These are phyloP conservation scores for Heterotis niloticus DNA, from an alignment of 2,113 vertebrate genomes.

Conservation along the genomic window DNA sequence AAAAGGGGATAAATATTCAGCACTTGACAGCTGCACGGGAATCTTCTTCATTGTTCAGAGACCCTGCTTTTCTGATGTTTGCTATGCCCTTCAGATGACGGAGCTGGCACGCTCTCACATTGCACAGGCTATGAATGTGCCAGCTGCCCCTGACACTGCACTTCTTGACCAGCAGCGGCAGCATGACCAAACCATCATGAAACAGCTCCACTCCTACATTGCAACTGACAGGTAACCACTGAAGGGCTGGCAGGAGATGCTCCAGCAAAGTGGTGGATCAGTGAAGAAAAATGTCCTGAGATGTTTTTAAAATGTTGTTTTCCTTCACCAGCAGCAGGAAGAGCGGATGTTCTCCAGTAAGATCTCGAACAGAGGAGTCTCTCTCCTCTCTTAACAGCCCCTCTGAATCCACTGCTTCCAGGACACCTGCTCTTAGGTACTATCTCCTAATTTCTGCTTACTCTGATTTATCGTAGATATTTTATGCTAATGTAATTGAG, in stretches of 20 bases:
- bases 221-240: constrained; percentile 69
- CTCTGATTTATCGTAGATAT: not conserved
- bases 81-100: constrained; percentile 67
- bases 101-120: constrained; percentile 72
- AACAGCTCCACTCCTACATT: constrained; percentile 54
- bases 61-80: not conserved
- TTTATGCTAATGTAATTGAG: not conserved
- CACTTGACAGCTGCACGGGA: too few relatives aligned
- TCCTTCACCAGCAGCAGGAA: constrained; percentile 56
- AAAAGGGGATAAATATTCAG: too few relatives aligned
- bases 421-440: constrained; percentile 74
- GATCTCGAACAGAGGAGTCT: constrained; percentile 56
- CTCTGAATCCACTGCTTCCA: constrained; percentile 72
- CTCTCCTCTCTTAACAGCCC: constrained; percentile 65
- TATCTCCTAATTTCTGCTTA: not conserved
- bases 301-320: not conserved
- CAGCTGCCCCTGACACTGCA: constrained; percentile 50
- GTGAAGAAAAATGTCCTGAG: too few relatives aligned
- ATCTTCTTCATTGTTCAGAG: too few relatives aligned
- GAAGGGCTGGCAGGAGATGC: not conserved
- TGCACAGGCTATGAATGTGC: constrained; percentile 51
- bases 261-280: not conserved
- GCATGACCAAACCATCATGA: constrained; percentile 54
- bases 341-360: constrained; percentile 56
- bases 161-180: constrained; percentile 63